Percentiles rank a stretch among this genome's conserved stretches.
Conservation (phyloP, 1,140 invertebrate species). For the Pogonognathellus flavescens region DNA sequence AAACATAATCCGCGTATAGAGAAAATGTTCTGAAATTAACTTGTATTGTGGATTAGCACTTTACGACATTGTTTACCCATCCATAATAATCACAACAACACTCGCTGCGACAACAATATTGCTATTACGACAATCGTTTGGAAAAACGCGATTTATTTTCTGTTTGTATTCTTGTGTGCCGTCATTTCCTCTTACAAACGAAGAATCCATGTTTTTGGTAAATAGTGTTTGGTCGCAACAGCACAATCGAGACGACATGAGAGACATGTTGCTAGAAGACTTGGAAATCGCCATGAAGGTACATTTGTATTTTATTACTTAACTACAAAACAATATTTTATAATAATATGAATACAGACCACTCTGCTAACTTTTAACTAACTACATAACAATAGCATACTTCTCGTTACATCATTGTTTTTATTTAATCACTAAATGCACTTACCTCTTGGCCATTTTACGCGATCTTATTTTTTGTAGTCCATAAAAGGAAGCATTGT, state of each 20-base stretch:
- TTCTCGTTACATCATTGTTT: too few relatives aligned
- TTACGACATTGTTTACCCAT: not conserved
- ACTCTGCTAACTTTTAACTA: too few relatives aligned
- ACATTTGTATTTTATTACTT: not conserved
- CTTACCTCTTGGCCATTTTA: too few relatives aligned
- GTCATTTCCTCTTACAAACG: not conserved
- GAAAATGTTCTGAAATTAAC: slow-evolving; percentile 1
- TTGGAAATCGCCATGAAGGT: slow-evolving; percentile 64
- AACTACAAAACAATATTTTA: too few relatives aligned
- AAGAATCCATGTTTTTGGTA: slow-evolving; percentile 55
- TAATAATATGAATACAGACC: too few relatives aligned
- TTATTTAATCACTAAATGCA: too few relatives aligned
- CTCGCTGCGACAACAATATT: too few relatives aligned
- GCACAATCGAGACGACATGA: slow-evolving; percentile 58
- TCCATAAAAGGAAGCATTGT: too few relatives aligned
- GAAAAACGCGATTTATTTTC: not conserved
- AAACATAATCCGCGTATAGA: not conserved
- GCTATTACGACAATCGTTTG: too few relatives aligned
- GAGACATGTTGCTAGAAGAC: slow-evolving; percentile 59
- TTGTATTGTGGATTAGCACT: not conserved
- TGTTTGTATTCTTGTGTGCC: slow-evolving; percentile 11
- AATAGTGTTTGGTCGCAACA: slow-evolving; percentile 60
- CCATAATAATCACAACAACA: not conserved
- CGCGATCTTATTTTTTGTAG: too few relatives aligned
- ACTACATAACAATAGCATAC: too few relatives aligned